A percentile compares a stretch with the other conserved stretches of the same genome.
Evolutionary conservation across 2,797 vertebrate species (phyloP).

Genomic region (Pampus argenteus): DNA sequence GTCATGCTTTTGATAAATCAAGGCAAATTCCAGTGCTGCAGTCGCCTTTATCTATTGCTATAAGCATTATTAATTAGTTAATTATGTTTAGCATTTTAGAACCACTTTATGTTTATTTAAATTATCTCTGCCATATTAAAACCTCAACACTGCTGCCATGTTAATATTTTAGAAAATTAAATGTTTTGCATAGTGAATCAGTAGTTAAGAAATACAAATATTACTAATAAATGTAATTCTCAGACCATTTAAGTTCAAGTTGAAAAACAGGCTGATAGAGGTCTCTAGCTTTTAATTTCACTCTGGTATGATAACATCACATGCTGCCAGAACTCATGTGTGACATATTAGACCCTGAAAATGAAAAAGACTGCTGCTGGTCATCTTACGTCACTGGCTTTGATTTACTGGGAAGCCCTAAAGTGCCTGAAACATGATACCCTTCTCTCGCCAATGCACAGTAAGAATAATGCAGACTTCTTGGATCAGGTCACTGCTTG

Average conservation of each 20-base stretch:
- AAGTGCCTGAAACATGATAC: constrained; percentile 14
- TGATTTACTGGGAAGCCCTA: constrained; percentile 29
- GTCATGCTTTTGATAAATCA: too few relatives aligned
- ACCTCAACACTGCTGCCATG: not conserved
- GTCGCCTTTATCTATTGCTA: too few relatives aligned
- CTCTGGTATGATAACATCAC: constrained; percentile 33
- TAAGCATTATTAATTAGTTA: too few relatives aligned
- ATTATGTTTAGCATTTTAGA: constrained; percentile 34
- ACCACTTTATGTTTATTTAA: constrained; percentile 53
- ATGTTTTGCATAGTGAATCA: constrained; percentile 39
- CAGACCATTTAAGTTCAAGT: constrained; percentile 17
- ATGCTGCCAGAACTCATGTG: constrained; percentile 31
- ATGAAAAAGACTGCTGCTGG: constrained; percentile 18
- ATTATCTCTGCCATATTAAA: constrained; percentile 54
- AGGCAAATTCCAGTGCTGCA: too few relatives aligned
- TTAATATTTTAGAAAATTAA: not conserved
- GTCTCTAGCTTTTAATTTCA: constrained; percentile 25
- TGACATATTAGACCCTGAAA: constrained; percentile 35
- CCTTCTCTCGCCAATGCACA: not conserved
- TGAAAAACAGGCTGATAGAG: constrained; percentile 10
- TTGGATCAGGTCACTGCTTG: constrained; percentile 12
- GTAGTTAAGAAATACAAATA: constrained; percentile 52
- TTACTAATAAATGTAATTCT: constrained; percentile 10
- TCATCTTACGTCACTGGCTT: constrained; percentile 33
- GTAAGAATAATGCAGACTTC: constrained; percentile 10